Percentiles rank a stretch among this genome's conserved stretches.
Conservation (phyloP, 2,888 invertebrate genomes). For the Metacarcinus magister region DNA sequence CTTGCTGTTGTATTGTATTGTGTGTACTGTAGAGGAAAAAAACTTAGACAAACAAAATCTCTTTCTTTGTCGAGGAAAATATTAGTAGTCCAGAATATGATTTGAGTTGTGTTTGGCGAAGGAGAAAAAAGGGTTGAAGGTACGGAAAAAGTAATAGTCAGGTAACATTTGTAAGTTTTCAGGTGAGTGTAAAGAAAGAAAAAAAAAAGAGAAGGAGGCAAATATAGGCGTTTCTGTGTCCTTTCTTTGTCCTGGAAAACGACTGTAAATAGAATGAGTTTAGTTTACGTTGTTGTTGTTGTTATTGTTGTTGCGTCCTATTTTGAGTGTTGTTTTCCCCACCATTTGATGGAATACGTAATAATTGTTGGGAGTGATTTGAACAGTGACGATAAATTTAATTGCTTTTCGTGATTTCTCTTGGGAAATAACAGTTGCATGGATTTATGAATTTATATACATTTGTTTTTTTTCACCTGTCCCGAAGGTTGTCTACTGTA, state of each 20-base stretch:
- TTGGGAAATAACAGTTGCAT: not conserved
- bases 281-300: not conserved
- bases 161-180: too few relatives aligned
- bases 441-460: not conserved
- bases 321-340: not conserved
- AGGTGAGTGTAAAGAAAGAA: too few relatives aligned
- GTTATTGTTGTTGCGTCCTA: not conserved
- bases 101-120: not conserved
- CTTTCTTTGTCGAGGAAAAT: too few relatives aligned
- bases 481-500: not conserved
- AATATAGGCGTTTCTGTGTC: not conserved
- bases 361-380: not conserved
- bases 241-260: not conserved
- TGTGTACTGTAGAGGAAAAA: too few relatives aligned
- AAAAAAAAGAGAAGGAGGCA: not conserved
- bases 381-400: not conserved
- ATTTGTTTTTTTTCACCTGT: not conserved
- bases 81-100: not conserved
- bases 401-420: not conserved
- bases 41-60: too few relatives aligned
- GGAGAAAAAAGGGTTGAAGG: not conserved
- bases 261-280: not conserved
- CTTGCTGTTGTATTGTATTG: too few relatives aligned
- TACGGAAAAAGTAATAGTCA: too few relatives aligned
- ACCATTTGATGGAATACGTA: not conserved